Base-by-base conservation (phyloP, 2,888 invertebrate species). In the Andrena chrysosceles region DNA sequence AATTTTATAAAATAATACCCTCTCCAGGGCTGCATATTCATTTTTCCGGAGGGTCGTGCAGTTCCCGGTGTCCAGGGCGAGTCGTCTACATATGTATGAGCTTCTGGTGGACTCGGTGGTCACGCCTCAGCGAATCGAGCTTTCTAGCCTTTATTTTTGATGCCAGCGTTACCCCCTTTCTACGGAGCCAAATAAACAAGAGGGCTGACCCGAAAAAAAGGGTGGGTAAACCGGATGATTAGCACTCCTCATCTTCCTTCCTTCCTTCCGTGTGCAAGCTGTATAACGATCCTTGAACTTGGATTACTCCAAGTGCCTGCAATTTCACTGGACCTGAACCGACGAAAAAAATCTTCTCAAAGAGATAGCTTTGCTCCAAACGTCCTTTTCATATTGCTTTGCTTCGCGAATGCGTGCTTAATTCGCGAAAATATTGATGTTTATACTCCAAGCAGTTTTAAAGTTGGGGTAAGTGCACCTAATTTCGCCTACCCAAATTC, bases 81-180 rank as follows among this genome's bases (percentile, higher is more conserved):
- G 74, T 76, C 81, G 79, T 70, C 90, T 92, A 90, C 92, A 92
- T 93, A 92, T 93, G 92, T 89, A 93, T 92, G 93, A 93, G 92
- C 90, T 87, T 91, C 88, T 89, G 86, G 85, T 90, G 90, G 90
- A 89, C 84, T 73, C 85, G 64, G 56, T 63, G 84, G 89, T 88
- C 89, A 88, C 85, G 91, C 89, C 90, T 91, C 90, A 90, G 89
- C 89, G 87, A 89, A 79, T 86, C 78, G 89, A 84, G 86, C 85
- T 87, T 86, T 88, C 80, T 88, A 75, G 84, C 87, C 88, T 88
- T 86, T 87, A 88, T 88, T 88, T 86, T 88, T 81, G 26, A 77
- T 80, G 56, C 59, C 69, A 66, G 20, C 35, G 80, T 72, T 68
- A 49, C 48, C 76, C 69, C 75, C 72, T 49, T 79, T 77, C 77